Evolutionary conservation across 2,888 invertebrate genomes (phyloP), one percentile per base, ranked within the genome.

Genomic region (Pemphredon lugubris): DNA sequence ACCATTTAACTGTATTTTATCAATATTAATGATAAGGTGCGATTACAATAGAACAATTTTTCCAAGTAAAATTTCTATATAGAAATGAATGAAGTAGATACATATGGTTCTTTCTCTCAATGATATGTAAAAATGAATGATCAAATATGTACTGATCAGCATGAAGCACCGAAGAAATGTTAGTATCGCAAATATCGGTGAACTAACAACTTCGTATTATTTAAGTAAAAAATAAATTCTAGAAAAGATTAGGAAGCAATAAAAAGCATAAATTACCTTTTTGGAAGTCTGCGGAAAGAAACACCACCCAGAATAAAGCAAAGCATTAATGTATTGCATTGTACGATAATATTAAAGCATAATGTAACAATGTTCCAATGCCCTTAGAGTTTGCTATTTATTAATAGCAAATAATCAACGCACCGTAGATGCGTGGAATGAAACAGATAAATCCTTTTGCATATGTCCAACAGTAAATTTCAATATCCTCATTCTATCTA

Each of bases 201-300:
- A 20, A 42, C 16, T 16, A 14, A 42, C 40, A 18, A 42, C 23
- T 14, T n/a, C 16, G 16, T 30, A 20, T 34, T 57, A 44, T 23
- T 16, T 13, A 7, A 7, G 20, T 13, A 18, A 11, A 5, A 14
- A 39, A 54, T 30, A 42, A 34, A 37, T 59, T 20, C n/a, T 47
- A 51, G 11, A 48, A 40, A n/a, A 59, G 13, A n/a, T n/a, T 42
- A 20, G 4, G 21, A 74, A 71, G 67, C 77, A 48, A 26, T 71
- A 64, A 72, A 54, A 64, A 51, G 72, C 68, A 75, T 18, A 47
- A 75, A 70, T 89, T 91, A 92, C 92, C 92, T 91, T 90, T 91
- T 91, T 74, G 92, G 92, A 90, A 92, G 91, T 91, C 92, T 91
- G 90, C 88, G 86, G 84, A 88, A 88, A 86, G 84, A 86, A 84